phyloP scores from a whole-genome alignment of 2,113 vertebrate species.

The Sinocyclocheilus anshuiensis region DNA sequence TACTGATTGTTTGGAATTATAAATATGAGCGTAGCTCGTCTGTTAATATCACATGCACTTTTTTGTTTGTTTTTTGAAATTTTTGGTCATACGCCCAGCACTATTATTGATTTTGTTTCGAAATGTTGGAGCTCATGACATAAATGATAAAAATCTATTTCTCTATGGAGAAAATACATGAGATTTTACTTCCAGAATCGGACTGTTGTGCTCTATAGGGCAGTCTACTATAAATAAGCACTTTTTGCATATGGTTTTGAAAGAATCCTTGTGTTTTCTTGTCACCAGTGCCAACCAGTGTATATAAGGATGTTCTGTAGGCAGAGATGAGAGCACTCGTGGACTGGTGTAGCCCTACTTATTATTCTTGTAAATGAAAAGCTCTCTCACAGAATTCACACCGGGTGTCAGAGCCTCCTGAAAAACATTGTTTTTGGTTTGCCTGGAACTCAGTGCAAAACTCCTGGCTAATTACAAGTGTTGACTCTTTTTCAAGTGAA shows the following conservation, averaged over 20 bases:
- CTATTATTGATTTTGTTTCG: too few relatives aligned
- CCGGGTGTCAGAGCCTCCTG: not conserved
- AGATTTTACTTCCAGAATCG: too few relatives aligned
- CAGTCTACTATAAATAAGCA: not conserved
- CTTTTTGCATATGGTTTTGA: not conserved
- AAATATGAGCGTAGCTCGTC: too few relatives aligned
- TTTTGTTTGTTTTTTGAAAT: too few relatives aligned
- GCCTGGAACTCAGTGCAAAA: not conserved
- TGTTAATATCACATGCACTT: too few relatives aligned
- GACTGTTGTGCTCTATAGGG: not conserved
- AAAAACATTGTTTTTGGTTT: not conserved
- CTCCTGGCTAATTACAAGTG: constrained; percentile 67
- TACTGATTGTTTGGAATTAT: too few relatives aligned
- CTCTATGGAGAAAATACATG: too few relatives aligned
- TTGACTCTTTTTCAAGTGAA: constrained; percentile 68
- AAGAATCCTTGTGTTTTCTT: not conserved
- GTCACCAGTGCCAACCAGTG: not conserved
- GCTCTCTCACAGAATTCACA: constrained; percentile 9
- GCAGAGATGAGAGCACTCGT: not conserved
- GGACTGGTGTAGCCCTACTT: not conserved
- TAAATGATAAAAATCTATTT: too few relatives aligned
- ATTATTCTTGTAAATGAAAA: not conserved
- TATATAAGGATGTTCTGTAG: not conserved
- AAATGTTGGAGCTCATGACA: not conserved
- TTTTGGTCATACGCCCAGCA: too few relatives aligned